Evolutionary conservation across 2,888 invertebrate species (phyloP), one percentile per base, ranked within the genome.

Genomic region (Gastracanthus pulcherrimus): DNA sequence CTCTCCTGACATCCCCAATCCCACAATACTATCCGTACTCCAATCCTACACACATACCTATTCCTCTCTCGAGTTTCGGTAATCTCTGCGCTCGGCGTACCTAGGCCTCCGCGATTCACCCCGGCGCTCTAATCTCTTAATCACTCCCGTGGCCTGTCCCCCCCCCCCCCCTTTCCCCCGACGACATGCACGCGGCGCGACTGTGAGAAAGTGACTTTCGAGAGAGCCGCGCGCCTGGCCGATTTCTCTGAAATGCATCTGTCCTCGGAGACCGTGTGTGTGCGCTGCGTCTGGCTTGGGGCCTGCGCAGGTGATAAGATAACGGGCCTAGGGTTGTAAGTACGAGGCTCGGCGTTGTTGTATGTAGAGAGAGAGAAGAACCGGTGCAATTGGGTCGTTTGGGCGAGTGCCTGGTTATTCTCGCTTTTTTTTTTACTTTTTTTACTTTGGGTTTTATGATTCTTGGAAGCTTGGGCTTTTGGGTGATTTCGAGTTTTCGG

Each of bases 141-240:
- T 81, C 81, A 74, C 78, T 62, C 36, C 13, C n/a, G n/a, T 29
- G 41, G 51, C 26, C 36, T 38, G n/a, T 36, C 34, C 38, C 41
- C 29, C 60, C 13, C 58, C 2, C 26, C 36, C 51, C 23, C 48
- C 34, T 38, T 58, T 60, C 60, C 13, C 58, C 2, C 26, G 19
- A 11, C 29, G 58, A 19, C 23, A 45, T 13, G 31, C n/a, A 36
- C 34, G 23, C 48, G 60, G n/a, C 13, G 69, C 58, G 70, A 77
- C 71, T 79, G 79, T 79, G 79, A 79, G 79, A 80, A 80, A 69
- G 75, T 80, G 69, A 75, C 74, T 80, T 67, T 72, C 64, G 55
- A 78, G 69, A 34, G 66, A 3, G 29, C 29, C 29, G 45, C 45
- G 64, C 38, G 51, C 41, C 58, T 38, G 67, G 38, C 5, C 41